Percentiles rank a stretch among this genome's conserved stretches.
These are phyloP conservation scores for Platichthys flesus DNA, from an alignment of 2,113 vertebrate genomes.

Conservation along the genomic window DNA sequence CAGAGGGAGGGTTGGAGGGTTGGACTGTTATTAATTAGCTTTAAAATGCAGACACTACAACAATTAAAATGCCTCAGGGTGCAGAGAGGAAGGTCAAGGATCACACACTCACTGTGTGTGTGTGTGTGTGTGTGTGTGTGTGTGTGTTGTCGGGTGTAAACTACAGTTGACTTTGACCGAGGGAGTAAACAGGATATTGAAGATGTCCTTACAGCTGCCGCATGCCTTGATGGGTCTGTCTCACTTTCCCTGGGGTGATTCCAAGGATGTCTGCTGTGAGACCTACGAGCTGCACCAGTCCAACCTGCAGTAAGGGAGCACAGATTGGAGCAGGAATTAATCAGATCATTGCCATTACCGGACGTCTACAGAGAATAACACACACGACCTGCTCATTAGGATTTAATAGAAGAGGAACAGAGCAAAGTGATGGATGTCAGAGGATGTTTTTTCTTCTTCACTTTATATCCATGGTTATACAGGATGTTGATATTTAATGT, in stretches of 20 bases:
- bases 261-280: slow-evolving; percentile 45
- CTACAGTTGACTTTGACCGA: slow-evolving; percentile 25
- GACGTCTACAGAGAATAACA: slow-evolving; percentile 10
- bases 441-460: no score
- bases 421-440: background rate
- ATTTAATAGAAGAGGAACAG: slow-evolving; percentile 1
- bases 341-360: no score
- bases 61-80: background rate
- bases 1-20: background rate
- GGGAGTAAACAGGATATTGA: slow-evolving; percentile 46
- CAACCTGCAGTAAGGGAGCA: slow-evolving; percentile 23
- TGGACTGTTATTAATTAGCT: background rate
- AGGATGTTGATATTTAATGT: no score
- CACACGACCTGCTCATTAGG: slow-evolving; percentile 1
- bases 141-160: background rate
- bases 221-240: slow-evolving; percentile 32
- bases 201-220: slow-evolving; percentile 47
- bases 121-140: background rate
- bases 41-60: background rate
- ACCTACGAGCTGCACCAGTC: background rate
- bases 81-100: background rate
- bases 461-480: no score
- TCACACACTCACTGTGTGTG: no score
- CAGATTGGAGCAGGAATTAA: background rate
- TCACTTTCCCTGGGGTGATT: slow-evolving; percentile 48